Percentiles rank a stretch among this genome's conserved stretches.
Conservation (phyloP, 2,797 vertebrate genomes). For the Macroramphosus scolopax region DNA sequence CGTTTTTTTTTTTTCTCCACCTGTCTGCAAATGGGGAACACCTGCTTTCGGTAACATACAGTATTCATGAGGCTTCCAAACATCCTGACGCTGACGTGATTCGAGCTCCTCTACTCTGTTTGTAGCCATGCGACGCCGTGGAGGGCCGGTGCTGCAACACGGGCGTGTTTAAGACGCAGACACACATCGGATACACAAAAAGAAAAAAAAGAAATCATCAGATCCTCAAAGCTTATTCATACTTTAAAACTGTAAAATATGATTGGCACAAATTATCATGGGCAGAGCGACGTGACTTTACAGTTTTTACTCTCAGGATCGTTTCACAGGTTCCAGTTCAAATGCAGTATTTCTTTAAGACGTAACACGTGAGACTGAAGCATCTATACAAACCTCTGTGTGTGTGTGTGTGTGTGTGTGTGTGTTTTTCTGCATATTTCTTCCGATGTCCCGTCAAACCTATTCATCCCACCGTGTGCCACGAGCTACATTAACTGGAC, state of each 20-base stretch:
- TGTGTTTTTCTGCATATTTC: conserved; percentile 45
- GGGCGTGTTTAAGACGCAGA: conserved; percentile 64
- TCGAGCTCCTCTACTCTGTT: conserved; percentile 73
- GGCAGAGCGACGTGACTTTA: conserved; percentile 43
- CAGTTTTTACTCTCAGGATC: conserved; percentile 44
- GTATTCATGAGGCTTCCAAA: conserved; percentile 87
- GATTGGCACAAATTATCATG: conserved; percentile 58
- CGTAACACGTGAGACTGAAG: conserved; percentile 47
- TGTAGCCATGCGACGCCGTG: conserved; percentile 76
- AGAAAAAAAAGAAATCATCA: conserved; percentile 66
- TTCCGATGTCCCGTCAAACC: conserved; percentile 29
- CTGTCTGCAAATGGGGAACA: conserved; percentile 85
- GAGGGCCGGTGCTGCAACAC: conserved; percentile 58
- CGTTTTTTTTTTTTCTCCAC: conserved; percentile 74
- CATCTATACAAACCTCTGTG: conserved; percentile 58
- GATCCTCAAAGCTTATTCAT: conserved; percentile 72
- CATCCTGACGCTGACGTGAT: conserved; percentile 78
- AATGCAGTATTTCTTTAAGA: conserved; percentile 32
- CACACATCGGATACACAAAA: conserved; percentile 66
- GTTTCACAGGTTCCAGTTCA: conserved; percentile 72
- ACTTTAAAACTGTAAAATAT: conserved; percentile 72
- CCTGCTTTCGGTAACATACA: conserved; percentile 83
- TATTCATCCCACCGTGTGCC: conserved; percentile 36
- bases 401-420: conserved; percentile 2
- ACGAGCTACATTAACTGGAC: conserved; percentile 56